A percentile compares a stretch with the other conserved stretches of the same genome.
Conservation (phyloP, 1,140 invertebrate genomes). For the Leucophenga varia region DNA sequence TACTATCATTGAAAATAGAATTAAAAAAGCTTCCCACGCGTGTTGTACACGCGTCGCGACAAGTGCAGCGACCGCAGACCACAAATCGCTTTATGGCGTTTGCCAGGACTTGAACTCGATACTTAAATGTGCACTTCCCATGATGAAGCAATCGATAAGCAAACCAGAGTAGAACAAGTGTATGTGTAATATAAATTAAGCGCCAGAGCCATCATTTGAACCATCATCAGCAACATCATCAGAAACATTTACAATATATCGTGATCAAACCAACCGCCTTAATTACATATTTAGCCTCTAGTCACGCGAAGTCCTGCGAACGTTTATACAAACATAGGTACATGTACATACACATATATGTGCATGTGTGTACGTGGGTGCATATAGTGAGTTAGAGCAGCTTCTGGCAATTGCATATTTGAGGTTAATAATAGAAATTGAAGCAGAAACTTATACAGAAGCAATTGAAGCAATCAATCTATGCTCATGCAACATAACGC, state of each 20-base stretch:
- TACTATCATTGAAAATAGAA: background rate
- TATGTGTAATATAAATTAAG: conserved; percentile 27
- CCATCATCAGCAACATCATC: conserved; percentile 3
- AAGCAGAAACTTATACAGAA: conserved; percentile 20
- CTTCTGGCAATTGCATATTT: conserved; percentile 9
- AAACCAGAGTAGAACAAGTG: conserved; percentile 32
- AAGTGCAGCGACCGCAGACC: conserved; percentile 11
- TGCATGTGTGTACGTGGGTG: too few species aligned
- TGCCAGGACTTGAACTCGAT: too few species aligned
- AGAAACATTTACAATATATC: conserved; percentile 7
- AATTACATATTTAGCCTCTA: conserved; percentile 40
- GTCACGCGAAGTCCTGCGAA: conserved; percentile 21
- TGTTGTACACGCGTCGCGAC: conserved; percentile 41
- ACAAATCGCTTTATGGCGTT: too few species aligned
- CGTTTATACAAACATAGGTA: too few species aligned
- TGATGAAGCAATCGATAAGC: too few species aligned
- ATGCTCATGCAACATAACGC: too few species aligned
- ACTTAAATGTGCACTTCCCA: conserved; percentile 26
- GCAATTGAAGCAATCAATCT: too few species aligned
- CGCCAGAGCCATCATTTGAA: conserved; percentile 19
- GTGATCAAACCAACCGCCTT: conserved; percentile 35
- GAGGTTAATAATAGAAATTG: conserved; percentile 50
- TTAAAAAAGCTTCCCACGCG: conserved; percentile 22
- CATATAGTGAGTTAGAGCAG: too few species aligned
- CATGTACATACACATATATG: too few species aligned